Base-by-base conservation (phyloP, 2,113 vertebrate species). In the Eulemur rufifrons region DNA sequence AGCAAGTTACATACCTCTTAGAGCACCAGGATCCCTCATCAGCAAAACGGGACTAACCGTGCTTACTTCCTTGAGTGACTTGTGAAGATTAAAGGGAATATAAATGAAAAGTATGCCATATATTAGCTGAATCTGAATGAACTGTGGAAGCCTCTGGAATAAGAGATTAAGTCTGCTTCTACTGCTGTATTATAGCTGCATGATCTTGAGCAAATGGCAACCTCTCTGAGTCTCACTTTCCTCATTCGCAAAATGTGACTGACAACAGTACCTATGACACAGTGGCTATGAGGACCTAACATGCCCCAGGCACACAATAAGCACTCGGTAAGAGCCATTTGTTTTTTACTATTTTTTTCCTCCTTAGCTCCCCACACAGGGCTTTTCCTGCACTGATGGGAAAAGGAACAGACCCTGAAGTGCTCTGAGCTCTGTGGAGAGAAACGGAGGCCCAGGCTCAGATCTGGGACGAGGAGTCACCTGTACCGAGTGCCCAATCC, bases 401-500 rank as follows among this genome's bases (percentile, higher is more conserved):
- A 56, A 82, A 74, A 45, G 39, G 39, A 54, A 73, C 14, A 78
- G 47, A 42, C 14, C 15, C 25, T 34, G 45, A 64, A 81, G 54
- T 47, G 27, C 37, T 68, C 27, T 88, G 59, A 80, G 63, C 27
- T 86, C 42, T 80, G 32, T 52, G 54, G 29, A 77, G 59, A 93
- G 47, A 88, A 81, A 85, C 23, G 23, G 42, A 93, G 47, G 45
- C 45, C 56, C 86, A 50, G 69, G 84, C 34, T 78, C 68, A 47
- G 63, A 80, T 63, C 20, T 52, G 39, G 45, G 45, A 73, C n/a
- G 29, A 68, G 10, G 45, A 94, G 21, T 97, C 96, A 99, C 99
- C 99, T 99, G 81, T n/a, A 99, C 98, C 0, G 97, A 97, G 39
- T 92, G 97, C 69, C 98, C 98, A 0, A 98, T 97, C n/a, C 97